Conservation (phyloP, 2,113 vertebrate genomes). For the rabbit (Oryctolagus cuniculus) region DNA sequence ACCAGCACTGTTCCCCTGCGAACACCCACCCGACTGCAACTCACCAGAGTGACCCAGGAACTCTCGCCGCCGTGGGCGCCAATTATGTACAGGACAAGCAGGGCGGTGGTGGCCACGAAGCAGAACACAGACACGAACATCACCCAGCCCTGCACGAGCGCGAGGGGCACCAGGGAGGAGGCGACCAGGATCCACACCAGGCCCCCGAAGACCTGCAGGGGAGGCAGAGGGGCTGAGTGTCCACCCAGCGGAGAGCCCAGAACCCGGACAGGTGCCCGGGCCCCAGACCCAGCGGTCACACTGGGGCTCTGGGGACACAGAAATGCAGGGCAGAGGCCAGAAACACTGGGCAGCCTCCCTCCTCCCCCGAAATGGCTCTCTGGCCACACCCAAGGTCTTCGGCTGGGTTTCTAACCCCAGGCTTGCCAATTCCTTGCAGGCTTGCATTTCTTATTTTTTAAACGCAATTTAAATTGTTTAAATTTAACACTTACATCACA, state of each 20-base stretch:
- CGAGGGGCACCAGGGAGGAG: conserved; percentile 61
- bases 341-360: neutral
- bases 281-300: fast-evolving
- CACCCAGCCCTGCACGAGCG: conserved; percentile 89
- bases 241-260: neutral
- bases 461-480: neutral
- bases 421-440: neutral
- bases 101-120: conserved; percentile 87
- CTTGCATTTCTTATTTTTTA: neutral
- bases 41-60: conserved; percentile 90
- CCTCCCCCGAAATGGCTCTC: neutral
- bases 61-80: conserved; percentile 86
- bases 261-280: too few relatives aligned
- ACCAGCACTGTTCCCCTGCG: fast-evolving
- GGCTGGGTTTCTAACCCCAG: neutral
- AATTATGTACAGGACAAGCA: conserved; percentile 88
- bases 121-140: conserved; percentile 93
- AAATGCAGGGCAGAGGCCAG: neutral
- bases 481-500: neutral
- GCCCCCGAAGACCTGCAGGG: conserved; percentile 90
- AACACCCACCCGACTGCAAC: neutral
- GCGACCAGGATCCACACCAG: conserved; percentile 92
- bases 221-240: neutral
- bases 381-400: neutral
- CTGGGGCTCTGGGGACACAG: fast-evolving